Conservation (phyloP, 1,140 invertebrate genomes). For the Homalodisca vitripennis region DNA sequence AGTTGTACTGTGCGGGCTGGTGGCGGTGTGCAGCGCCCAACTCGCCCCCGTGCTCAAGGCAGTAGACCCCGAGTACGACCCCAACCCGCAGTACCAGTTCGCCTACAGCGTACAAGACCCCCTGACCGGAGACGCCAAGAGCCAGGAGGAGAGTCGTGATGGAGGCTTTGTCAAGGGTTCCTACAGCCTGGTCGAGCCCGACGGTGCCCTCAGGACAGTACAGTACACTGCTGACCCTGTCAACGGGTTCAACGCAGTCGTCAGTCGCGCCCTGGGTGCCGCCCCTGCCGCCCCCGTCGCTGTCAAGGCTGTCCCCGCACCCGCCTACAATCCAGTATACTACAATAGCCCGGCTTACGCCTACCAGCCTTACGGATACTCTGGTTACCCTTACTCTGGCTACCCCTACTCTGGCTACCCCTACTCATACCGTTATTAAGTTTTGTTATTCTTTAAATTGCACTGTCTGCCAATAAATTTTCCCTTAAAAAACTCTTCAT, state of each 20-base stretch:
- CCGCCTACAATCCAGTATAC: conserved; percentile 14
- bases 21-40: conserved; percentile 1
- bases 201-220: conserved; percentile 57
- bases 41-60: conserved; percentile 9
- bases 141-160: conserved; percentile 52
- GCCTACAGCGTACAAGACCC: conserved; percentile 54
- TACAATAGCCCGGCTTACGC: conserved; percentile 16
- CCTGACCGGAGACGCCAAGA: conserved; percentile 54
- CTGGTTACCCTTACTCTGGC: conserved; percentile 22
- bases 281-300: conserved; percentile 16
- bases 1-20: conserved; percentile 24
- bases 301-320: conserved; percentile 11
- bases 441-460: too few species aligned
- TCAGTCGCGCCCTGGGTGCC: conserved; percentile 49
- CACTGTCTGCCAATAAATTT: too few species aligned
- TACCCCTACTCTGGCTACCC: conserved; percentile 32
- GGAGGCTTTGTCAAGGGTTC: conserved; percentile 54
- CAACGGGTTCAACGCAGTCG: conserved; percentile 64
- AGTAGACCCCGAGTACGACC: conserved; percentile 35
- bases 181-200: conserved; percentile 53
- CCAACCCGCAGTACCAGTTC: conserved; percentile 52
- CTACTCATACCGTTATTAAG: too few species aligned
- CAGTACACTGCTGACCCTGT: conserved; percentile 60
- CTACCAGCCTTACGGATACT: conserved; percentile 12
- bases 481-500: too few species aligned